Evolutionary conservation across 2,797 vertebrate species (phyloP).

Genomic region (Distichodus sexfasciatus): DNA sequence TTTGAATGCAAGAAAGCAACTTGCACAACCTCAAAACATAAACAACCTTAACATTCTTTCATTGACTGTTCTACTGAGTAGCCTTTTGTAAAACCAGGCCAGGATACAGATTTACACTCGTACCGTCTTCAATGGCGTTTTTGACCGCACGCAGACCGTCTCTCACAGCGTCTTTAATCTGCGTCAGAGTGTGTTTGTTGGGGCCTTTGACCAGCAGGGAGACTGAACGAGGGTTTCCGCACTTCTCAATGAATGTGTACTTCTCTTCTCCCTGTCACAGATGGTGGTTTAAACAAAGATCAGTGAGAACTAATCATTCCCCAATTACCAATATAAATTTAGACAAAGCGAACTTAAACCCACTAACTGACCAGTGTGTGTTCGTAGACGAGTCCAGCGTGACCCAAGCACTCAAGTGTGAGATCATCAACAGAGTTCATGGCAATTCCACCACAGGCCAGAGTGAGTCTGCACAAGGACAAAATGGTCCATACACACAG

Average conservation of each 20-base stretch:
- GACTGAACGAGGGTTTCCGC: conserved; percentile 90
- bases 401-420: conserved; percentile 85
- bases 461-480: conserved; percentile 73
- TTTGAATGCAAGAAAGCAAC: no score
- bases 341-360: neutral
- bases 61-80: neutral
- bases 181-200: conserved; percentile 94
- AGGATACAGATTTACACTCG: neutral
- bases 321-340: neutral
- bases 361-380: conserved; percentile 84
- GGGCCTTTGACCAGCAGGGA: conserved; percentile 88
- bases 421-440: conserved; percentile 95
- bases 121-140: conserved; percentile 95
- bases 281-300: neutral
- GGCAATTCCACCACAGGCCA: conserved; percentile 92
- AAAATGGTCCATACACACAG: neutral
- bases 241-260: conserved; percentile 90
- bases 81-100: neutral
- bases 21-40: no score
- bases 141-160: conserved; percentile 94
- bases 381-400: conserved; percentile 91
- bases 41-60: neutral
- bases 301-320: neutral
- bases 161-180: conserved; percentile 94
- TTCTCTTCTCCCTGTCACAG: conserved; percentile 88